Conservation (phyloP, 2,888 invertebrate species). For the Oegoconia quadripuncta region DNA sequence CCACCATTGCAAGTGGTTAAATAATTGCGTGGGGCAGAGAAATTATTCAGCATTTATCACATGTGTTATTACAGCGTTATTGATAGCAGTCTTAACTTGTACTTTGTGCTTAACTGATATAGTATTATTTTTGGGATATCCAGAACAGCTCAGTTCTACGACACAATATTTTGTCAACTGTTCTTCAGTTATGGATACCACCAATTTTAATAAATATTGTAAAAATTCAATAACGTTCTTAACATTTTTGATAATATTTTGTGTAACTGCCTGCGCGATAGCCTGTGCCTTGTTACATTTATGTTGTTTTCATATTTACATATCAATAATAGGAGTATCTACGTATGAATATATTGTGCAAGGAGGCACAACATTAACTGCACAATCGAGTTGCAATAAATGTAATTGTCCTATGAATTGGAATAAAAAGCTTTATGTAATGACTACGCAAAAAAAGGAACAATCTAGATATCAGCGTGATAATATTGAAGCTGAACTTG, state of each 20-base stretch:
- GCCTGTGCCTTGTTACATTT: conserved; percentile 89
- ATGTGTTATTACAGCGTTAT: conserved; percentile 88
- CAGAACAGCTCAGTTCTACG: conserved; percentile 79
- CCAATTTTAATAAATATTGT: conserved; percentile 39
- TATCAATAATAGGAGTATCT: conserved; percentile 89
- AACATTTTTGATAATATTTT: conserved; percentile 75
- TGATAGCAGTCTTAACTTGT: conserved; percentile 84
- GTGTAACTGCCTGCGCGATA: conserved; percentile 85
- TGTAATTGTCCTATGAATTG: neutral
- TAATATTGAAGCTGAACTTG: conserved; percentile 20
- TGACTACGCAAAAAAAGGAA: conserved; percentile 27
- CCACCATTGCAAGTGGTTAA: conserved; percentile 99
- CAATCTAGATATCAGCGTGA: conserved; percentile 15
- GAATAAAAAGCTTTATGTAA: conserved; percentile 14
- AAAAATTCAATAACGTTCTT: conserved; percentile 54
- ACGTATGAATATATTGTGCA: conserved; percentile 91
- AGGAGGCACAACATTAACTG: conserved; percentile 37
- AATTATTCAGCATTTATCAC: conserved; percentile 93
- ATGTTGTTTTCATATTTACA: conserved; percentile 93
- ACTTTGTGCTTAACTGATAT: conserved; percentile 85
- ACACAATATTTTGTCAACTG: conserved; percentile 68
- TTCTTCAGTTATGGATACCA: conserved; percentile 28
- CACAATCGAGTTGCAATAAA: conserved; percentile 16
- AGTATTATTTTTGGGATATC: conserved; percentile 80
- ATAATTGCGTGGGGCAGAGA: conserved; percentile 95